Evolutionary conservation across 2,888 invertebrate genomes (phyloP).

Genomic region (Melikaiella ostensackeni): DNA sequence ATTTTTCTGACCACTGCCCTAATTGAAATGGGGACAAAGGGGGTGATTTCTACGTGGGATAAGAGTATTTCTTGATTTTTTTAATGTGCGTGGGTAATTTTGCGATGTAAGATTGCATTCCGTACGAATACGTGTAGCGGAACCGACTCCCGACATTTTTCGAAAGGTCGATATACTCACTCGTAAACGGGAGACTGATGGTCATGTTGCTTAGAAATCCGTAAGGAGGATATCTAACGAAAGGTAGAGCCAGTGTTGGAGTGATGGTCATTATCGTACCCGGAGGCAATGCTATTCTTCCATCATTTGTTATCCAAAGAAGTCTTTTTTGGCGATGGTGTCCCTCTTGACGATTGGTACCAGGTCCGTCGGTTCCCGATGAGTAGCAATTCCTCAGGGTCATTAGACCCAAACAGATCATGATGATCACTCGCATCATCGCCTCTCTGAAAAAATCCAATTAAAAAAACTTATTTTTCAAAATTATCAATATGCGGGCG

Average conservation of each 20-base stretch:
- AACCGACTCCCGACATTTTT: neutral
- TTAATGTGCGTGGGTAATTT: too few relatives aligned
- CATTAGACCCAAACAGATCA: slow-evolving; percentile 56
- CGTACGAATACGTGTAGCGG: too few relatives aligned
- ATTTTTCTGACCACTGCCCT: too few relatives aligned
- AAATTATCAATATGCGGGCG: too few relatives aligned
- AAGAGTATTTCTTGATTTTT: too few relatives aligned
- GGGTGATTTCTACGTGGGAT: too few relatives aligned
- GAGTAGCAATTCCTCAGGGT: slow-evolving; percentile 48
- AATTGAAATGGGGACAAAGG: too few relatives aligned
- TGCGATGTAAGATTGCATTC: too few relatives aligned
- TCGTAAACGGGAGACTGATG: slow-evolving; percentile 90
- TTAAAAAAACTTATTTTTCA: neutral
- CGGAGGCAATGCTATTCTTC: slow-evolving; percentile 89
- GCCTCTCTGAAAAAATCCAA: slow-evolving; percentile 20
- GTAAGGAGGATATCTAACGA: slow-evolving; percentile 90
- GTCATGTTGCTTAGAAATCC: slow-evolving; percentile 92
- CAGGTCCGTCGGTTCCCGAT: slow-evolving; percentile 45
- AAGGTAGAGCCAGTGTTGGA: slow-evolving; percentile 89
- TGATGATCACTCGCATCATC: slow-evolving; percentile 29
- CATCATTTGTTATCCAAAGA: slow-evolving; percentile 91
- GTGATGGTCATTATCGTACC: slow-evolving; percentile 89
- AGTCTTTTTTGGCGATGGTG: slow-evolving; percentile 90
- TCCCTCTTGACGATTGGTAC: slow-evolving; percentile 53
- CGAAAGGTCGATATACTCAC: slow-evolving; percentile 79